phyloP scores from a whole-genome alignment of 2,113 vertebrate genomes.

The Cyprinodon variegatus region DNA sequence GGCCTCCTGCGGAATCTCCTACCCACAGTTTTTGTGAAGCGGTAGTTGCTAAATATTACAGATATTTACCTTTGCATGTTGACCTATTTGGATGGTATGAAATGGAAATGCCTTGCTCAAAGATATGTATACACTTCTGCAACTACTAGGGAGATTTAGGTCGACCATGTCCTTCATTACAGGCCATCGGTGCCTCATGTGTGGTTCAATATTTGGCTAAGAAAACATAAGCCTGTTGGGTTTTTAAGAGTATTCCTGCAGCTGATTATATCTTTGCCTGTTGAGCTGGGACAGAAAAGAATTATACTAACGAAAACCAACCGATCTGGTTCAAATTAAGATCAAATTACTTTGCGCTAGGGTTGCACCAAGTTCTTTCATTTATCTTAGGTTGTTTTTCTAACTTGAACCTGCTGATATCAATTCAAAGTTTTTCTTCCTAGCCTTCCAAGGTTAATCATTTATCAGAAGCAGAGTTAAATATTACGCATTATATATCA shows the following conservation, averaged over 20 bases:
- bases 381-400: too few relatives aligned
- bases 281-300: constrained; percentile 6
- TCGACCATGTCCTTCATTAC: constrained; percentile 34
- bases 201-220: constrained; percentile 39
- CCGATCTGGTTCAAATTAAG: not conserved
- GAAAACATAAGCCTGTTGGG: constrained; percentile 17
- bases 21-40: constrained; percentile 77
- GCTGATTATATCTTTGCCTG: not conserved
- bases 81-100: constrained; percentile 84
- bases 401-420: too few relatives aligned
- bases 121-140: constrained; percentile 80
- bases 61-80: constrained; percentile 84
- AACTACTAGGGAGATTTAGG: constrained; percentile 71
- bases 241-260: not conserved
- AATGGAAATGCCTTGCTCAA: constrained; percentile 84
- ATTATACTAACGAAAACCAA: constrained; percentile 5
- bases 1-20: constrained; percentile 62
- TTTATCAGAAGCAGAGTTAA: not conserved
- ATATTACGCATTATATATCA: not conserved
- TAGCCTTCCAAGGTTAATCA: not conserved
- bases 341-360: not conserved
- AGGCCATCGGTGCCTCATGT: constrained; percentile 25
- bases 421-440: not conserved
- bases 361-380: not conserved
- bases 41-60: constrained; percentile 77